Conservation (phyloP, 2,113 vertebrate species). For the Asarcornis scutulata region DNA sequence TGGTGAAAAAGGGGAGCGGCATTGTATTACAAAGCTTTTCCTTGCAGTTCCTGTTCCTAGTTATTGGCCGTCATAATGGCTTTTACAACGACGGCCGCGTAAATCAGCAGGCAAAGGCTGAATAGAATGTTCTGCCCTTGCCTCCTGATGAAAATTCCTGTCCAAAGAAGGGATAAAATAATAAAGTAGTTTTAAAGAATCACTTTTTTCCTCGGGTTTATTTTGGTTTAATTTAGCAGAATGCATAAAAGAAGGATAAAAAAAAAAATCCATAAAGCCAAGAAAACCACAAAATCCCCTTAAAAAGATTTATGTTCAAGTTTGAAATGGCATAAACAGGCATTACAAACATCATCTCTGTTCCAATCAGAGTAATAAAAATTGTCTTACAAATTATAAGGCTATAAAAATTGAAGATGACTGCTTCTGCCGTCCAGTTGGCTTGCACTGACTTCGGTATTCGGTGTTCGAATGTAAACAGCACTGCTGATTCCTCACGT, state of each 20-base stretch:
- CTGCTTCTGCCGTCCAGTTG: neutral
- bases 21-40: conserved; percentile 47
- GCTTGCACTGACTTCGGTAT: neutral
- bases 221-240: conserved; percentile 66
- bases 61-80: conserved; percentile 52
- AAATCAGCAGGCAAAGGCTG: conserved; percentile 56
- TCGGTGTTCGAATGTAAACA: neutral
- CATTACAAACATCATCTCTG: neutral
- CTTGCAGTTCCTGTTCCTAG: conserved; percentile 49
- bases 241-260: conserved; percentile 47
- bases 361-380: conserved; percentile 38
- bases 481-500: neutral
- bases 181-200: conserved; percentile 64
- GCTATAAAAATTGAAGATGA: conserved; percentile 31
- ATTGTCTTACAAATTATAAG: conserved; percentile 25
- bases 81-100: neutral
- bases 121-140: conserved; percentile 55
- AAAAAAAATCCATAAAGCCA: conserved; percentile 8
- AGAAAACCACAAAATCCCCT: conserved; percentile 67
- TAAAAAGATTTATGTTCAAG: conserved; percentile 60
- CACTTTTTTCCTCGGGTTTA: conserved; percentile 34
- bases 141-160: conserved; percentile 52
- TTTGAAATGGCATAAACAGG: conserved; percentile 47
- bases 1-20: conserved; percentile 26
- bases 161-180: conserved; percentile 63